Conservation (phyloP, 1,140 invertebrate species). For the Euwallacea fornicatus region DNA sequence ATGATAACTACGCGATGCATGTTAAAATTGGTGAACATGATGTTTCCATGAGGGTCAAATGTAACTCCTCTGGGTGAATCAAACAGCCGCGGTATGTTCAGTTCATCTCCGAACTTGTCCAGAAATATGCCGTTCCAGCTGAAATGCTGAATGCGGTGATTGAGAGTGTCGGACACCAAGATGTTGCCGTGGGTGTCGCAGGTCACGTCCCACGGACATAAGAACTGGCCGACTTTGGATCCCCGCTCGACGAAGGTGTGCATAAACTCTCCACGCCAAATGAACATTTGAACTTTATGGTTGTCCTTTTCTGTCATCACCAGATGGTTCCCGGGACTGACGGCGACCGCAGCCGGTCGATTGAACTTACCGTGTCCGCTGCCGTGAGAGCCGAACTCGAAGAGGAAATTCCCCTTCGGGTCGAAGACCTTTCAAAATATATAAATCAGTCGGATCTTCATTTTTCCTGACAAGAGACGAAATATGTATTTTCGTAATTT, state of each 20-base stretch:
- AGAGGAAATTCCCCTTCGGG: constrained; percentile 70
- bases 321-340: constrained; percentile 71
- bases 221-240: constrained; percentile 74
- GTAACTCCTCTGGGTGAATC: constrained; percentile 90
- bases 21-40: constrained; percentile 93
- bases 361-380: constrained; percentile 84
- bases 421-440: constrained; percentile 63
- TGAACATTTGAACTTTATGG: constrained; percentile 90
- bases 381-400: constrained; percentile 81
- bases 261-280: constrained; percentile 75
- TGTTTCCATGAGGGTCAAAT: constrained; percentile 78
- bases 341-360: constrained; percentile 85
- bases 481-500: constrained; percentile 1
- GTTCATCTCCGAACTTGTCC: constrained; percentile 84
- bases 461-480: too few relatives aligned
- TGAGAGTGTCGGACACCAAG: constrained; percentile 89
- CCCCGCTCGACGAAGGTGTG: constrained; percentile 81
- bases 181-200: constrained; percentile 81
- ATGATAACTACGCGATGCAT: constrained; percentile 86
- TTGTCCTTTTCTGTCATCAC: constrained; percentile 98
- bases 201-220: constrained; percentile 96
- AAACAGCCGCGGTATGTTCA: constrained; percentile 75
- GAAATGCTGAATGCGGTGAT: constrained; percentile 90
- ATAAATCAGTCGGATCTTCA: too few relatives aligned
- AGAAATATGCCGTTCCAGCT: constrained; percentile 78